These are phyloP conservation scores for Galeruca laticollis DNA, from an alignment of 2,888 invertebrate species.

Conservation along the genomic window DNA sequence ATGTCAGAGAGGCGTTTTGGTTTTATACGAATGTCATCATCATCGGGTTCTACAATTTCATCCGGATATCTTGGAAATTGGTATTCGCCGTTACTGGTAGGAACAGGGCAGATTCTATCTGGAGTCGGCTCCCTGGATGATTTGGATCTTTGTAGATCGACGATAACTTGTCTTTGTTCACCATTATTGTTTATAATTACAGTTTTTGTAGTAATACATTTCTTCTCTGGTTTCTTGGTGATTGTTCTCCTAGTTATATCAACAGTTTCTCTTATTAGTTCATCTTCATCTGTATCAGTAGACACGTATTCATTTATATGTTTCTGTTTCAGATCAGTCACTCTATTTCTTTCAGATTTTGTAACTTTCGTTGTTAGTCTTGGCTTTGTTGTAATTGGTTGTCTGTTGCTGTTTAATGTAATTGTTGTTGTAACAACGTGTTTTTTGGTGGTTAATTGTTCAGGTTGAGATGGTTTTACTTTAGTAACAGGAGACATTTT, in stretches of 20 bases:
- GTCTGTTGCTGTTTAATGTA: slow-evolving; percentile 53
- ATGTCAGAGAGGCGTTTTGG: slow-evolving; percentile 66
- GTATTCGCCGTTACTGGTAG: slow-evolving; percentile 70
- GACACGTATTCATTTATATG: slow-evolving; percentile 52
- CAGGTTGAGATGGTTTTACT: slow-evolving; percentile 27
- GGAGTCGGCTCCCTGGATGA: slow-evolving; percentile 83
- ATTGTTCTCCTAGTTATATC: slow-evolving; percentile 16
- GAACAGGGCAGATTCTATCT: slow-evolving; percentile 77
- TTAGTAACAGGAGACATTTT: slow-evolving; percentile 53
- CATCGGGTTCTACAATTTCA: slow-evolving; percentile 81
- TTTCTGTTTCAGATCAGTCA: slow-evolving; percentile 41
- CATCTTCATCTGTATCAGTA: slow-evolving; percentile 55
- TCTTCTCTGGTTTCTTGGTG: slow-evolving; percentile 55
- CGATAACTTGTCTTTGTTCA: slow-evolving; percentile 73
- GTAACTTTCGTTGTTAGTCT: slow-evolving; percentile 40
- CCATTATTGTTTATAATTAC: slow-evolving; percentile 66
- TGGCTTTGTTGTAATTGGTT: slow-evolving; percentile 42
- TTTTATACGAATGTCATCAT: slow-evolving; percentile 68
- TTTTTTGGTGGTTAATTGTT: slow-evolving; percentile 41
- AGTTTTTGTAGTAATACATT: slow-evolving; percentile 70
- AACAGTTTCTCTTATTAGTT: slow-evolving; percentile 48
- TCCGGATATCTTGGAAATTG: slow-evolving; percentile 80
- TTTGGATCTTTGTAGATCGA: slow-evolving; percentile 79
- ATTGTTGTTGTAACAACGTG: slow-evolving; percentile 58
- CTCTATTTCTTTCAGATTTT: slow-evolving; percentile 45